Evolutionary conservation across 2,797 vertebrate genomes (phyloP), one percentile per base, ranked within the genome.

Genomic region (Arnoldichthys spilopterus): DNA sequence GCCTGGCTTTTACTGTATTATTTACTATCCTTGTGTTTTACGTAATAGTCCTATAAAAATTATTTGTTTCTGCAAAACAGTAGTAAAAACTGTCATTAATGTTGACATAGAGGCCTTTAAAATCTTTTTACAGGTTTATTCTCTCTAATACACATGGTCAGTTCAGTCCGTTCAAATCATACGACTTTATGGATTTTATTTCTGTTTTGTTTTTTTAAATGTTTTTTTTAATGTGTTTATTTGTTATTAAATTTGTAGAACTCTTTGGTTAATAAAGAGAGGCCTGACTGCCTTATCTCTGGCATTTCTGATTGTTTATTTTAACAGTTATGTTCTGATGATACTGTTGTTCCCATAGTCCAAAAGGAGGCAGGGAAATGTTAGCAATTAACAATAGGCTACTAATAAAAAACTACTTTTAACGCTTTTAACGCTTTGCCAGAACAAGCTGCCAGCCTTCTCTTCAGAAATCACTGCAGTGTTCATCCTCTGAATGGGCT

Each of bases 391-490:
- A n/a, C n/a, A n/a, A n/a, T n/a, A n/a, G n/a, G n/a, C n/a, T n/a
- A n/a, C n/a, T n/a, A n/a, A n/a, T n/a, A n/a, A n/a, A n/a, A n/a
- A n/a, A n/a, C n/a, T n/a, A n/a, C n/a, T n/a, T n/a, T n/a, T n/a
- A n/a, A n/a, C n/a, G 8, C 32, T 63, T 37, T 63, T 20, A 37
- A 11, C 18, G 30, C 59, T 30, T 13, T 62, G 62, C 34, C 30
- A 34, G 34, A 64, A 40, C 18, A 11, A 28, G 56, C 62, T 64
- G 62, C 62, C 62, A 64, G 6, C 37, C 22, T 64, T 37, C 61
- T 63, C 59, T 62, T 34, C 16, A 64, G 34, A 43, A 64, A 40
- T 64, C 13, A 22, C 18, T 16, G 28, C 32, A 56, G 16, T 16
- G 16, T 0, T 34, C 28, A 16, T 32, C 6, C 7, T 62, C 16